These are phyloP conservation scores for Sylvicola fuscatus DNA, from an alignment of 2,888 invertebrate species.

Conservation along the genomic window DNA sequence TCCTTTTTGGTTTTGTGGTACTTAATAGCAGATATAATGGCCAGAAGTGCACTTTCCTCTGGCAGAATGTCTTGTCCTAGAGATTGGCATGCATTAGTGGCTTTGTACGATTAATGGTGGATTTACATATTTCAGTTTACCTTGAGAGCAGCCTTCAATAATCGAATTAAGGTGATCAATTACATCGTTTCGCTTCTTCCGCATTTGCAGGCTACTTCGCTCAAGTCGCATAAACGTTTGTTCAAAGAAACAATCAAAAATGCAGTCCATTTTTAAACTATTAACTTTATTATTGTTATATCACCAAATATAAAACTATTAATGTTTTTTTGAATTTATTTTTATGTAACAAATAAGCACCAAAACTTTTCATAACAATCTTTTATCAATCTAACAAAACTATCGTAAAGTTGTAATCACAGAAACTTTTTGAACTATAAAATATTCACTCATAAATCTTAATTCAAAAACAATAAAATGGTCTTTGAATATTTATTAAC, in stretches of 20 bases:
- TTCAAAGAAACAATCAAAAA: conserved; percentile 63
- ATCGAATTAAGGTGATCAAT: conserved; percentile 60
- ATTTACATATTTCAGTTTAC: conserved; percentile 8
- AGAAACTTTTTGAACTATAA: no score
- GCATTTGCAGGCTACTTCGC: conserved; percentile 48
- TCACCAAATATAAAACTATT: no score
- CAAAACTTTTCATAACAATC: no score
- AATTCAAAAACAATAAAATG: no score
- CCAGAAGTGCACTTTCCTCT: conserved; percentile 21
- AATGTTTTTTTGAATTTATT: no score
- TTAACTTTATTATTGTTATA: no score
- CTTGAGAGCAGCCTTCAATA: conserved; percentile 44
- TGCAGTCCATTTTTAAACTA: conserved; percentile 40
- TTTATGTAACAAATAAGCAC: no score
- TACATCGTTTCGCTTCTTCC: conserved; percentile 46
- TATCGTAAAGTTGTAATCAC: no score
- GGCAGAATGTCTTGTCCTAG: conserved; percentile 20
- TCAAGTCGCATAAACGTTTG: conserved; percentile 48
- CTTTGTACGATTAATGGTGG: no score
- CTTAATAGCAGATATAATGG: conserved; percentile 20
- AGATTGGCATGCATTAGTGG: conserved; percentile 5
- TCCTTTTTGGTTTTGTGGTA: conserved; percentile 20
- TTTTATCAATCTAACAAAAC: no score
- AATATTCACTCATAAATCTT: no score
- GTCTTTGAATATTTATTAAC: no score